Base-by-base conservation (phyloP, 2,113 vertebrate genomes). In the Campylorhamphus procurvoides region DNA sequence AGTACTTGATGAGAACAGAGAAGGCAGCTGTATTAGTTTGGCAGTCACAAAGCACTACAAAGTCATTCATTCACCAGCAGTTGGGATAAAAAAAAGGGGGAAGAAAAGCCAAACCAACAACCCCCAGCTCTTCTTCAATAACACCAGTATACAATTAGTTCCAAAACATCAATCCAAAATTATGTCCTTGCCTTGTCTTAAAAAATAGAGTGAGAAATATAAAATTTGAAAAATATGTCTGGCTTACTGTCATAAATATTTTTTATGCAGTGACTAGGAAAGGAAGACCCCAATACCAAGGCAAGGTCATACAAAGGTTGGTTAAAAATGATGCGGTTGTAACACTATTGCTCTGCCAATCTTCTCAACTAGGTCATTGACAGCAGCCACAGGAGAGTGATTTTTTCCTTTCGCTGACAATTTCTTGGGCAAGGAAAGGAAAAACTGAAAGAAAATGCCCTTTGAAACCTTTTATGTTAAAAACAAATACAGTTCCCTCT, bases 1-100 rank as follows among this genome's bases (percentile, higher is more conserved):
- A 87, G 85, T 18, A n/a, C 78, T 90, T 69, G 63, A 95, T 90
- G 89, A 87, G 82, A 95, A 79, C 22, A 93, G 33, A 63, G 46
- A 76, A 46, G 81, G 64, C 84, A 92, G 79, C 14, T 76, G 73
- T 60, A 91, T 89, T 85, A 84, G 31, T 81, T 19, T 94, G 84
- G 76, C 67, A 95, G 76, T 66, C 90, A 89, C 55, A 91, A 42
- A 87, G 44, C 71, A 71, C 33, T 53, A 40, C 10, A 18, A 58
- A 82, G 75, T 81, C 50, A 86, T 42, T 77, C 25, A 87, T 82
- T 88, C 59, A 59, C 39, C 47, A 87, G 46, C 35, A 60, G 49
- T 63, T 66, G 29, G 52, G 55, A 33, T 22, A 7, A 1, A 13
- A 27, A 52, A 25, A 47, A 40, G 13, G 13, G 40, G 33, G 46